Evolutionary conservation across 2,888 invertebrate species (phyloP), one percentile per base, ranked within the genome.

Genomic region (Agriopis marginaria): DNA sequence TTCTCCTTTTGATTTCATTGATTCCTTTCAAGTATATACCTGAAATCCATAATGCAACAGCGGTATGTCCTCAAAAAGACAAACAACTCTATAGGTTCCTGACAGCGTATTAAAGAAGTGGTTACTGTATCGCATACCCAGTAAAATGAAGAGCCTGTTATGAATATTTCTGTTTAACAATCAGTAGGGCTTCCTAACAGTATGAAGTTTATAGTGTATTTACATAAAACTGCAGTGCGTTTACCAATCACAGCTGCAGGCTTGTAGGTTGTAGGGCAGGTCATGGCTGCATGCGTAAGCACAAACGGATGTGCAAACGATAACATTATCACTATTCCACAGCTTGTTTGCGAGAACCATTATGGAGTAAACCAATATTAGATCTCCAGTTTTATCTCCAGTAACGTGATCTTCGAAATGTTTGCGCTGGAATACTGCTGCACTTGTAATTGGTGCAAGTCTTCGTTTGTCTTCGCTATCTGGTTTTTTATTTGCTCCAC

Each of bases 231-330:
- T 83, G 77, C 80, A 82, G 71, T 82, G 81, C 85, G 83, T 87
- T 86, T 82, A 81, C 85, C 85, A 88, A 88, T 89, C 86, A 82
- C 82, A 86, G 82, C 73, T 80, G 79, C 76, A 82, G 87, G 87
- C 84, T 86, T 87, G 89, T 91, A 90, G 89, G 93, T 86, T 87
- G 89, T 92, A 91, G 90, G 93, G 92, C 90, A 93, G 93, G 93
- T 93, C 92, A 92, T 89, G 93, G 92, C 88, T 91, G 88, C 82
- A 88, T 88, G 90, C 87, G 89, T 88, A 88, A 89, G 86, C 86
- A 87, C 78, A 87, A 90, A 89, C 92, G 93, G 92, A 93, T 91
- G 90, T 88, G 86, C 88, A 85, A 81, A 79, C 82, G 92, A 92
- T 92, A 90, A 85, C 85, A 88, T 87, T 91, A 91, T 92, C 90